Base-by-base conservation (phyloP, 35 echinoderm and acorn worm species). In the Anneissia japonica region DNA sequence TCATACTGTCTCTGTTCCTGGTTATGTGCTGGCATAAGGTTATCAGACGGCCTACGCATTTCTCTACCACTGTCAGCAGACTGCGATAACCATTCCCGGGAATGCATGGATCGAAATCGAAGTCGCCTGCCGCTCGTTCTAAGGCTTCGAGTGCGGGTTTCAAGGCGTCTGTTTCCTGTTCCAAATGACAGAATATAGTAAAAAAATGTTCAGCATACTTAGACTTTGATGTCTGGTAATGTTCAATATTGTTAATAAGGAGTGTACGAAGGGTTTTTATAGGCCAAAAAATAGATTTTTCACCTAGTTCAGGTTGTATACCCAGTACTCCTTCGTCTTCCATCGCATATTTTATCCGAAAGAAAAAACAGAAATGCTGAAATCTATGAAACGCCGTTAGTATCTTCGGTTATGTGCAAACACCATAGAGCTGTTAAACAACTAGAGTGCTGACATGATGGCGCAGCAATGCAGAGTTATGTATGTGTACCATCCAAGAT, bases 81-180 rank as follows among this genome's bases (percentile, higher is more conserved):
- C 96, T 99, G 5, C 96, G 89, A 56, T 99, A 99, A 7, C 96
- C 96, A 81, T 99, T 99, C 75, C 96, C 96, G 0, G 74, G 92
- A 19, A 76, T 84, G 74, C 87, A 77, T 21, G 32, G 55, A 39
- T 99, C 96, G 45, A 87, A 99, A 79, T 99, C 92, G 81, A 94
- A 99, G 19, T 82, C 64, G 21, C 81, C 77, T 12, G 92, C 89
- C 34, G 94, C 91, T 74, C 86, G 55, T 87, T 93, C 91, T 0
- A 99, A 45, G 28, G 85, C 91, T 86, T 99, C 96, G 29, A 93
- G 55, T 4, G 89, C 87, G 2, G 96, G 96, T 79, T 91, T 87
- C 73, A 99, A 19, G 32, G 96, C 91, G 79, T 99, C 96, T 1
- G 89, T 87, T 45, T 93, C 92, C 77, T 99, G 92, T 45, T 94